Conservation (phyloP, 1,140 invertebrate genomes). For the Eulimnadia texana region DNA sequence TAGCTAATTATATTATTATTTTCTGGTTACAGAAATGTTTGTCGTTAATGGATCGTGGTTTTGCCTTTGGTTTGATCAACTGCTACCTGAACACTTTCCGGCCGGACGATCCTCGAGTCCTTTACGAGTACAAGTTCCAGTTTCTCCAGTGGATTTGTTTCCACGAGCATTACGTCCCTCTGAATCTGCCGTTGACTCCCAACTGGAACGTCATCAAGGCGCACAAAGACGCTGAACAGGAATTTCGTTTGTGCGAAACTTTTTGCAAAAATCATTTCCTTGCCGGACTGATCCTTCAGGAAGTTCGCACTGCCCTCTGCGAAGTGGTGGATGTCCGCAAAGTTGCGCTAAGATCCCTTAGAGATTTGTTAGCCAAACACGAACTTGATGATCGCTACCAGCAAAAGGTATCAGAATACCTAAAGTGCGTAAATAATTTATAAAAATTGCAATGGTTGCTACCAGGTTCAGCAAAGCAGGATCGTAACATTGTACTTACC, state of each 20-base stretch:
- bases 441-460: no score
- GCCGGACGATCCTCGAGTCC: conserved; percentile 52
- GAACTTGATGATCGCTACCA: conserved; percentile 80
- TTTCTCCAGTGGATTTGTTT: conserved; percentile 82
- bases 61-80: conserved; percentile 75
- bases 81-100: conserved; percentile 73
- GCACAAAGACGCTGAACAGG: conserved; percentile 29
- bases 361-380: conserved; percentile 82
- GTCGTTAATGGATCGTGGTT: conserved; percentile 84
- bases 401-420: conserved; percentile 31
- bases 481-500: conserved; percentile 83
- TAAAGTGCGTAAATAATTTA: no score
- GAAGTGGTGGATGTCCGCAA: conserved; percentile 66
- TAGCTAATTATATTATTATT: no score
- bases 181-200: conserved; percentile 63
- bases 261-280: conserved; percentile 83
- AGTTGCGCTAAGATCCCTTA: conserved; percentile 57
- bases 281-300: conserved; percentile 55
- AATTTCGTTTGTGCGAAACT: conserved; percentile 51
- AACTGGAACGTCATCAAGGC: conserved; percentile 23
- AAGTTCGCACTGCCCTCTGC: conserved; percentile 59
- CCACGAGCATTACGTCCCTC: conserved; percentile 80
- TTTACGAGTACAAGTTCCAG: conserved; percentile 75
- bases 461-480: conserved; percentile 65
- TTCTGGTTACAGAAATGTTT: conserved; percentile 72